Evolutionary conservation across 1,140 invertebrate genomes (phyloP).

Genomic region (Ceratoteleas bidentatus): DNA sequence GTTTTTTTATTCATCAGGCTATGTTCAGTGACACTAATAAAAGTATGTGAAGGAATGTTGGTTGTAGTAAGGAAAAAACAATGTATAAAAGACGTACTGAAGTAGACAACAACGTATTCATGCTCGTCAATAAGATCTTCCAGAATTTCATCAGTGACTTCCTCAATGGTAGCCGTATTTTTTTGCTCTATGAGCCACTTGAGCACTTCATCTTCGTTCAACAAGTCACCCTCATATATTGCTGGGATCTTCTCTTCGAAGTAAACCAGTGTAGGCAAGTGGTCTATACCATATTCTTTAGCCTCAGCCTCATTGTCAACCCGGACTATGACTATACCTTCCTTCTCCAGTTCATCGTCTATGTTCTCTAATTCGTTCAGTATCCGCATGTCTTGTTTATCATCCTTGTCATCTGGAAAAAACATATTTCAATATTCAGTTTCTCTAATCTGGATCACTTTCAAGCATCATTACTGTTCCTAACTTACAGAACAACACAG

Average conservation of each 20-base stretch:
- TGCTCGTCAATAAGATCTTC: constrained; percentile 93
- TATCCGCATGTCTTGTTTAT: constrained; percentile 93
- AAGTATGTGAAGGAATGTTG: too few species aligned
- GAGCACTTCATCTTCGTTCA: constrained; percentile 95
- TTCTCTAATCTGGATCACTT: neutral
- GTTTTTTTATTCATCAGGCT: too few species aligned
- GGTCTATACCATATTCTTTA: constrained; percentile 94
- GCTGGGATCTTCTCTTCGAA: constrained; percentile 96
- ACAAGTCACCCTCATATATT: constrained; percentile 94
- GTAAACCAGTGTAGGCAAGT: constrained; percentile 92
- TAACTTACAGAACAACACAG: constrained; percentile 92
- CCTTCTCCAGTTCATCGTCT: constrained; percentile 94
- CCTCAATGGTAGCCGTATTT: constrained; percentile 95
- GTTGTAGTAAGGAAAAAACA: too few species aligned
- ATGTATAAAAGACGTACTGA: constrained; percentile 85
- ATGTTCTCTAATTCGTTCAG: constrained; percentile 95
- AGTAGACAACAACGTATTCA: constrained; percentile 96
- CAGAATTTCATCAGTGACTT: constrained; percentile 96
- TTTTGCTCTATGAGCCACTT: constrained; percentile 95
- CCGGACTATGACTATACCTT: constrained; percentile 93
- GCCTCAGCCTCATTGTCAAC: constrained; percentile 94
- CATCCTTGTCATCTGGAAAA: constrained; percentile 91
- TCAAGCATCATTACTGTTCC: neutral
- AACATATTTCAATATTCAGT: neutral
- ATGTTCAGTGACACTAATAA: too few species aligned